Evolutionary conservation across 2,797 vertebrate genomes (phyloP).

Genomic region (Tauraco hartlaubi): DNA sequence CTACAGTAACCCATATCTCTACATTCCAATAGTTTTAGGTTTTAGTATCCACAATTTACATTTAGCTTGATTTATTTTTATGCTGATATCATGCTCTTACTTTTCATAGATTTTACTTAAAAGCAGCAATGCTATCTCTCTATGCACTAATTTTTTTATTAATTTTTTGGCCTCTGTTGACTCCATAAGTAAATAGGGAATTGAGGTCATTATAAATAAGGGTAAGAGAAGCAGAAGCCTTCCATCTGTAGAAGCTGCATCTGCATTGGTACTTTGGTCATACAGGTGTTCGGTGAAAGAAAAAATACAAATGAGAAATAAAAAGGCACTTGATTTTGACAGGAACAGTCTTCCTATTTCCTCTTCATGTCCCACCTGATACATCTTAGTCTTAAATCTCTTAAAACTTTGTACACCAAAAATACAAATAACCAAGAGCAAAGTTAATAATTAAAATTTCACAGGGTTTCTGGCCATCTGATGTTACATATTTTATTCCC

Average conservation of each 20-base stretch:
- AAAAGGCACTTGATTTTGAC: background rate
- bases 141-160: background rate
- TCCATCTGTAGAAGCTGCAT: background rate
- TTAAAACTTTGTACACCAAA: background rate
- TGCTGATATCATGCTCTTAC: background rate
- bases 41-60: background rate
- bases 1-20: background rate
- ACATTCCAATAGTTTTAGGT: background rate
- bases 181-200: background rate
- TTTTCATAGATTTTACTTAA: conserved; percentile 22
- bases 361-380: background rate
- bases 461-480: background rate
- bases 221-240: background rate
- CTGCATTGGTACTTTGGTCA: background rate
- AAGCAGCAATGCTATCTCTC: background rate
- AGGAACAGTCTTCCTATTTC: background rate
- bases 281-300: background rate
- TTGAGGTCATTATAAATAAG: background rate
- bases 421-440: conserved; percentile 4
- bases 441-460: background rate
- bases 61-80: conserved; percentile 9
- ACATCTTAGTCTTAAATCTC: background rate
- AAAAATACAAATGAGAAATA: background rate
- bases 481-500: background rate
- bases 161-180: conserved; percentile 16